Base-by-base conservation (phyloP, 1,140 invertebrate genomes). In the Marisa cornuarietis region DNA sequence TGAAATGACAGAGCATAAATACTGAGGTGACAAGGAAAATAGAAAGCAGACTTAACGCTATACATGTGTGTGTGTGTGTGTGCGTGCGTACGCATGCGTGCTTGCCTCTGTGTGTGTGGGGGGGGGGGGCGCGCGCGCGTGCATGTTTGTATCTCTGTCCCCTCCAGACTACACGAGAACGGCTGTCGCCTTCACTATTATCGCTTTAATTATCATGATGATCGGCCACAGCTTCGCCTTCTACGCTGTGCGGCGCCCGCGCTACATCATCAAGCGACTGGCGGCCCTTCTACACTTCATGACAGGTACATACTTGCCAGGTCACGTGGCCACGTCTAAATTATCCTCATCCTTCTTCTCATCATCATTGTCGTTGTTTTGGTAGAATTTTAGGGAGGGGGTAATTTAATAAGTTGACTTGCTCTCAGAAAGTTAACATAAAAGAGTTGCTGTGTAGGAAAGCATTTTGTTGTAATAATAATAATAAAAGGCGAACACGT, bases 241-340 rank as follows among this genome's bases (percentile, higher is more conserved):
- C 79, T 97, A 97, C 86, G 96, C 96, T 10, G 96, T 97, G 88
- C 92, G 93, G 80, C 95, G 96, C 87, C 95, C 95, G 16, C 93
- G 96, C 14, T 97, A 97, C 87, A 96, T 96, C 94, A 96, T 96
- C 91, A 97, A 97, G 89, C 92, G 96, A 58, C 92, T 97, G 26
- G 95, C 96, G 14, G 95, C 95, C 0, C 95, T 95, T 24, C 95
- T 96, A 81, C 95, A 96, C 86, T 94, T 97, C 86, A 94, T 97
- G 73, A 94, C 94, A 89, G 94, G 95, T 95, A 91, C 93, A 92
- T 13, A 1, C 54, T 58, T 9, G 11, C 11, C 11, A 58, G 16
- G 54, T 9, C 54, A 42, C 31, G 31, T 42, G 31, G 6, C 31
- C 31, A 42, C 31, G 31, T 42, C 31, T 42, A 4, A 0, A 42